phyloP scores from a whole-genome alignment of 2,888 invertebrate species.

The Erynnis tages region DNA sequence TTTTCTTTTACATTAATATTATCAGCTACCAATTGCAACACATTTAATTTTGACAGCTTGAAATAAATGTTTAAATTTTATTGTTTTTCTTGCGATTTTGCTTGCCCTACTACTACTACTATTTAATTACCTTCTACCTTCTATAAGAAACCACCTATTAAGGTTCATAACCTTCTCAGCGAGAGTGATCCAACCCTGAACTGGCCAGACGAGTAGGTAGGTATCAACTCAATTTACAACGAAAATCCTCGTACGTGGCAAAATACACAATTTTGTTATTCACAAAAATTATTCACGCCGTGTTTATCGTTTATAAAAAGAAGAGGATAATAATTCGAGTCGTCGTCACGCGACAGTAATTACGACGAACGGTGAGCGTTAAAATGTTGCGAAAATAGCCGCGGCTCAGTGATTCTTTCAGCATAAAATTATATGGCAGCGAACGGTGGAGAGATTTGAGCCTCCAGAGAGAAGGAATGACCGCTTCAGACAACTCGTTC shows the following conservation, averaged over 20 bases:
- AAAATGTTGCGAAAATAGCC: conserved; percentile 40
- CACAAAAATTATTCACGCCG: conserved; percentile 6
- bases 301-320: conserved; percentile 25
- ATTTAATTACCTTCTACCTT: too few species aligned
- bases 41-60: too few species aligned
- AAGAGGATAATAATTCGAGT: conserved; percentile 8
- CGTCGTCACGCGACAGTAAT: conserved; percentile 32
- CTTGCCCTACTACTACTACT: too few species aligned
- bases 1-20: too few species aligned
- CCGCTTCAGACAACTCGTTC: conserved; percentile 1
- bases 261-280: conserved; percentile 20
- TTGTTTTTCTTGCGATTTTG: too few species aligned
- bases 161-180: too few species aligned
- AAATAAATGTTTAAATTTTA: too few species aligned
- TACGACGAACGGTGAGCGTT: conserved; percentile 36
- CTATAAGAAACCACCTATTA: too few species aligned
- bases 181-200: too few species aligned
- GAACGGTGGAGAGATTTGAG: neutral
- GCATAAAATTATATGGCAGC: conserved; percentile 33
- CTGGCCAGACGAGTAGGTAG: too few species aligned
- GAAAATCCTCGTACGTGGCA: neutral
- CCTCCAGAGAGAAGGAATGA: conserved; percentile 11
- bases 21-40: too few species aligned
- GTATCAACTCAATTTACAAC: neutral
- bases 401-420: conserved; percentile 35